A percentile compares a stretch with the other conserved stretches of the same genome.
Evolutionary conservation across 2,113 vertebrate genomes (phyloP).

Genomic region (Centropus unirufus): DNA sequence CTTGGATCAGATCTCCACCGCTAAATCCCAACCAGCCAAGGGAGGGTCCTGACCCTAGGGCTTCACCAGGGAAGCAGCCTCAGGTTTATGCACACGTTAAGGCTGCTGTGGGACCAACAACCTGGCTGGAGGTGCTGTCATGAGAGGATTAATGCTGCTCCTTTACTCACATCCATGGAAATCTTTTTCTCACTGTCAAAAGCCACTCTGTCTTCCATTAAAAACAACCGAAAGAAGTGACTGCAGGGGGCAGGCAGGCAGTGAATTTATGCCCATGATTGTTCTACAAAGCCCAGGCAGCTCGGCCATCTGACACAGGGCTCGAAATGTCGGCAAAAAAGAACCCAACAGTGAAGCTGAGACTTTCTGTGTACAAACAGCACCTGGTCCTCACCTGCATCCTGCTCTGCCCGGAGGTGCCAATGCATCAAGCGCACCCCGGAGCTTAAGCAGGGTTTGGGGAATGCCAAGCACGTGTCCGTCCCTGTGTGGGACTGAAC

Average conservation of each 20-base stretch:
- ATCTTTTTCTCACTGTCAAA: background rate
- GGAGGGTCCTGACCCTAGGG: background rate
- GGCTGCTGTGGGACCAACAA: background rate
- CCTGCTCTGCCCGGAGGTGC: background rate
- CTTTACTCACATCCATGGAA: background rate
- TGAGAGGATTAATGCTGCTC: background rate
- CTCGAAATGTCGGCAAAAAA: accelerated
- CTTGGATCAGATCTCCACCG: background rate
- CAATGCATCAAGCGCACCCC: background rate
- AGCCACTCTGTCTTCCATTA: background rate
- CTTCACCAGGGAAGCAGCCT: background rate
- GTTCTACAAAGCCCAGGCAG: background rate
- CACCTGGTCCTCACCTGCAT: background rate
- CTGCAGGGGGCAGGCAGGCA: background rate
- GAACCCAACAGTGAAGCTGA: background rate
- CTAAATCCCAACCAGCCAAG: background rate
- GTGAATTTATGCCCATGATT: background rate
- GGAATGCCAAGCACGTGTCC: background rate
- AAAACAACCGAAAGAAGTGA: background rate
- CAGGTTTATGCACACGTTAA: background rate
- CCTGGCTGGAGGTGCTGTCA: background rate
- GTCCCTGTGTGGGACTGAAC: background rate
- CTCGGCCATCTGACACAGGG: background rate
- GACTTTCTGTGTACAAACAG: background rate
- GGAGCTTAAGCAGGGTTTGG: background rate